phyloP scores from a whole-genome alignment of 2,888 invertebrate species.

The Bombyx huttoni region DNA sequence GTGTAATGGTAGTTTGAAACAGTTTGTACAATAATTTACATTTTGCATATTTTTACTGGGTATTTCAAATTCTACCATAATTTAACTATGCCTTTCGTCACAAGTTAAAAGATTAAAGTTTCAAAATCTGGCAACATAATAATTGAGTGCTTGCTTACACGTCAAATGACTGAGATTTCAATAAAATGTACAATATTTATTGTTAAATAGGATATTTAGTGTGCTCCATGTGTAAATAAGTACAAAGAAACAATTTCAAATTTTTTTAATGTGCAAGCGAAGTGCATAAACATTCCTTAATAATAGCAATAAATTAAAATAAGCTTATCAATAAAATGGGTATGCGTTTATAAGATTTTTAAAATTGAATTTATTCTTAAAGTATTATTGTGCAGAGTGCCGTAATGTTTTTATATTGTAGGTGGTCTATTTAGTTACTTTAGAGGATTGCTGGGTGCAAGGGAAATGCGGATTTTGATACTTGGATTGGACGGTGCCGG shows the following conservation, averaged over 20 bases:
- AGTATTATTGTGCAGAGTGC: conserved; percentile 5
- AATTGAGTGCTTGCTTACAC: conserved; percentile 41
- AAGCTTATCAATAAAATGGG: conserved; percentile 58
- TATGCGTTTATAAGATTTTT: conserved; percentile 30
- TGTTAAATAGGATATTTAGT: conserved; percentile 19
- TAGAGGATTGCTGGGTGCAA: conserved; percentile 92
- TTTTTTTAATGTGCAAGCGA: conserved; percentile 23
- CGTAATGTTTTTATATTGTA: conserved; percentile 46
- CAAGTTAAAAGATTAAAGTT: too few species aligned
- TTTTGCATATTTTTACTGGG: too few species aligned
- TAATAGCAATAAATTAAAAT: conserved; percentile 39
- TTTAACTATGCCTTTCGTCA: too few species aligned
- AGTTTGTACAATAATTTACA: too few species aligned
- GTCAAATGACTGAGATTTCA: conserved; percentile 37
- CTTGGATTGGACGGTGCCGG: conserved; percentile 98
- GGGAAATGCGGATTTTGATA: conserved; percentile 98
- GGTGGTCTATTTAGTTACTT: conserved; percentile 98
- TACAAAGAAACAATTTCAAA: conserved; percentile 13
- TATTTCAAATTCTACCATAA: too few species aligned
- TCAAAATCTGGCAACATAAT: conserved; percentile 17
- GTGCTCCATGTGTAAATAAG: conserved; percentile 19
- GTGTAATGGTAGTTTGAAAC: too few species aligned
- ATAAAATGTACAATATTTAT: conserved; percentile 39
- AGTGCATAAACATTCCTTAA: conserved; percentile 34
- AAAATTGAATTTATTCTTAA: conserved; percentile 14